Base-by-base conservation (phyloP, 2,888 invertebrate species). In the Trileptium ribeirensis region DNA sequence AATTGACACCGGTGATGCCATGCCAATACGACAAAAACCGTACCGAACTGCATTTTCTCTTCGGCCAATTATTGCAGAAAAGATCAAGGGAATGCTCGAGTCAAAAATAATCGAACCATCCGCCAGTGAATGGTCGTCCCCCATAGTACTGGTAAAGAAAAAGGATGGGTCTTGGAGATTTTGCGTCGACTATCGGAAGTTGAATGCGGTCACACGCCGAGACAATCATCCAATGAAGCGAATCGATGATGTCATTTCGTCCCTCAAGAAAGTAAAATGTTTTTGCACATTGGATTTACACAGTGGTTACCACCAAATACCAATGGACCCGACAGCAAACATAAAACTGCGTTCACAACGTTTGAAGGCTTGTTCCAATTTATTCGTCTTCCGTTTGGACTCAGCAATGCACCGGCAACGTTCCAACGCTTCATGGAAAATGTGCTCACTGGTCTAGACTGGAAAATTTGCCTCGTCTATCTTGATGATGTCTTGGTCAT, bases 291-390 rank as follows among this genome's bases (percentile, higher is more conserved):
- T 83, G 29, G 80, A 82, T 37, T 37, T 75, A 33, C 75, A 29
- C 3, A 36, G 38, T 19, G 82, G 82, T 19, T 82, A 78, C 70
- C 79, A 78, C 75, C 79, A 83, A 34, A 8, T 82, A 0, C 31
- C 39, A 33, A 40, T 84, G 1, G 38, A 51, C 24, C 80, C 79
- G 75, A 51, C 79, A 33, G 80, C 79, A n/a, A n/a, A n/a, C n/a
- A n/a, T n/a, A n/a, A n/a, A n/a, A n/a, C n/a, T n/a, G n/a, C n/a
- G n/a, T n/a, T n/a, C n/a, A n/a, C n/a, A n/a, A n/a, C n/a, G n/a
- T n/a, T n/a, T n/a, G n/a, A n/a, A n/a, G n/a, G n/a, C n/a, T n/a
- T n/a, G n/a, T n/a, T n/a, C n/a, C n/a, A n/a, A n/a, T n/a, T n/a
- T n/a, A n/a, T n/a, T n/a, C n/a, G n/a, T n/a, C n/a, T n/a, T n/a